Evolutionary conservation across 2,797 vertebrate species (phyloP).

Genomic region (Brachymystax lenok): DNA sequence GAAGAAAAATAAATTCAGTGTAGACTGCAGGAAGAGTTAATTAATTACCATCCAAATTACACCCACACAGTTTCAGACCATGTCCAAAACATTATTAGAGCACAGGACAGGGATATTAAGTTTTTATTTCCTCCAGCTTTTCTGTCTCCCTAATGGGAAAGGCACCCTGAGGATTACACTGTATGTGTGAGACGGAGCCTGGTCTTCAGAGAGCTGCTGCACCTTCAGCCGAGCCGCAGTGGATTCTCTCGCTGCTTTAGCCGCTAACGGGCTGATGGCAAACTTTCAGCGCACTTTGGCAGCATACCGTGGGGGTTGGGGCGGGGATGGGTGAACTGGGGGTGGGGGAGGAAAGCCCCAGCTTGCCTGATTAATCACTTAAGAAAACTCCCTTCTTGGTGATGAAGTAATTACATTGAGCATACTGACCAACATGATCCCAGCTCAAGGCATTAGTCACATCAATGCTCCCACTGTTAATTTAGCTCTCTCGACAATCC

Average conservation of each 20-base stretch:
- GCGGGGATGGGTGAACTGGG: neutral
- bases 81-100: conserved; percentile 50
- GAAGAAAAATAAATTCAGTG: neutral
- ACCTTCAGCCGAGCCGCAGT: conserved; percentile 25
- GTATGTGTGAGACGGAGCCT: conserved; percentile 22
- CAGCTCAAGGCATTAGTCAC: conserved; percentile 75
- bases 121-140: conserved; percentile 41
- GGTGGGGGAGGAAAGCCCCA: neutral
- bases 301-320: conserved; percentile 7
- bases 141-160: conserved; percentile 8
- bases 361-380: conserved; percentile 70
- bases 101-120: conserved; percentile 8
- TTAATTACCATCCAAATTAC: conserved; percentile 67
- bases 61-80: conserved; percentile 48
- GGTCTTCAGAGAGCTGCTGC: conserved; percentile 10
- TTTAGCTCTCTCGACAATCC: conserved; percentile 75
- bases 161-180: conserved; percentile 23
- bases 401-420: conserved; percentile 78
- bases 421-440: conserved; percentile 75
- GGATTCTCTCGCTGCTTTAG: conserved; percentile 5
- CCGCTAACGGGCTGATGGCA: conserved; percentile 29
- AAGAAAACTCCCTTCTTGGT: conserved; percentile 69
- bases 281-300: conserved; percentile 30
- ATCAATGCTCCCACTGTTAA: conserved; percentile 73
- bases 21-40: conserved; percentile 30